Evolutionary conservation across 2,113 vertebrate species (phyloP).

Genomic region (Lota lota): DNA sequence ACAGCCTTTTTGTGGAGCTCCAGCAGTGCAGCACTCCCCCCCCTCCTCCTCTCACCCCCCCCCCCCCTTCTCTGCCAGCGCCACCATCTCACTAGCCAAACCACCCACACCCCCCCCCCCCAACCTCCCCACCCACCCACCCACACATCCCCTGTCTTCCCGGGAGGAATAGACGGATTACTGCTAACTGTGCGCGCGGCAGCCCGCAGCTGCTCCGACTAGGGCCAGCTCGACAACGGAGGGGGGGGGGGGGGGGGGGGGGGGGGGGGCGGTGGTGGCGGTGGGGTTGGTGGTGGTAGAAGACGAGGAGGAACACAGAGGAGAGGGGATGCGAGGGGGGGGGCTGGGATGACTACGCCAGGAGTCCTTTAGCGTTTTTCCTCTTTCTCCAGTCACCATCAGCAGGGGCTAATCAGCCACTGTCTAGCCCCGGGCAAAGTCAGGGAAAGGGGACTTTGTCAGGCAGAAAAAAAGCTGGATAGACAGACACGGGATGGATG

Average conservation of each 20-base stretch:
- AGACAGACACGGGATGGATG: slow-evolving; percentile 29
- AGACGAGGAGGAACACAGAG: slow-evolving; percentile 69
- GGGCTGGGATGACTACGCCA: slow-evolving; percentile 70
- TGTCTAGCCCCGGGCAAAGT: slow-evolving; percentile 72
- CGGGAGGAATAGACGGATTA: slow-evolving; percentile 82
- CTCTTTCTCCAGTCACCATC: slow-evolving; percentile 72
- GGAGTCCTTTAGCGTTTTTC: slow-evolving; percentile 75
- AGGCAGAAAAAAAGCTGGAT: slow-evolving; percentile 43
- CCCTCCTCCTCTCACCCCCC: slow-evolving; percentile 24
- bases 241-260: slow-evolving; percentile 48
- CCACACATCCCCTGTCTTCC: slow-evolving; percentile 59
- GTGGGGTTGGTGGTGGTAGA: slow-evolving; percentile 9
- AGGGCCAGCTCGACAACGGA: slow-evolving; percentile 74
- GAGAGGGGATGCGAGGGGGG: slow-evolving; percentile 48
- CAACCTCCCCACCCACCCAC: slow-evolving; percentile 30
- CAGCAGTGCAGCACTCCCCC: slow-evolving; percentile 69
- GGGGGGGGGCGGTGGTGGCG: slow-evolving; percentile 33
- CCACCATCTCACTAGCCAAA: slow-evolving; percentile 45
- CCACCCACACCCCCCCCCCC: slow-evolving; percentile 24
- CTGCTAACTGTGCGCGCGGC: slow-evolving; percentile 78
- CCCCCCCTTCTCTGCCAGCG: slow-evolving; percentile 43
- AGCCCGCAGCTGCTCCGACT: slow-evolving; percentile 81
- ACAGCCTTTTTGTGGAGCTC: slow-evolving; percentile 64
- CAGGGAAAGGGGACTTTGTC: slow-evolving; percentile 68
- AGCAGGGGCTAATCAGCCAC: slow-evolving; percentile 73